Evolutionary conservation across 1,140 invertebrate species (phyloP), one percentile per base, ranked within the genome.

Genomic region (Drosophila repleta): DNA sequence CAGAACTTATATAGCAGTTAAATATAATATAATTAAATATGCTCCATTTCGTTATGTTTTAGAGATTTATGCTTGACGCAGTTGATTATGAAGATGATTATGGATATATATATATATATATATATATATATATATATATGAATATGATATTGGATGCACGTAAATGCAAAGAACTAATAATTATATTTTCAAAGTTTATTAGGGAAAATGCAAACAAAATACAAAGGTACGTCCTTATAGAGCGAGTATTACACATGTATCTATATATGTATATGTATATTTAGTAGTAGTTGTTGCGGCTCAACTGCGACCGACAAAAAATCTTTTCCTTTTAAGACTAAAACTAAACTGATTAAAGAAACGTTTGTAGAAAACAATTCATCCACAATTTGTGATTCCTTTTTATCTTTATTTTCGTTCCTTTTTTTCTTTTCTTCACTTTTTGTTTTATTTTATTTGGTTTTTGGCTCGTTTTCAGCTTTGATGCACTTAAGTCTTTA

Each of bases 111-210:
- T n/a, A n/a, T n/a, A n/a, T n/a, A n/a, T n/a, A n/a, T n/a, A n/a
- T n/a, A n/a, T n/a, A n/a, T n/a, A n/a, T n/a, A n/a, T n/a, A n/a
- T n/a, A n/a, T n/a, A n/a, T n/a, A n/a, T n/a, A 60, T n/a, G 17
- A 21, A 7, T 32, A 21, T 10, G 17, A 18, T 8, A 46, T 18
- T 46, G 6, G 2, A 13, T 48, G 46, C 46, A 48, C 46, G 15
- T 46, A 49, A 48, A 18, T 24, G 32, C 37, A 37, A 64, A 65
- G 32, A 35, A 35, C 2, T 29, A 29, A 32, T 32, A 37, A 60
- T 68, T 68, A 75, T 79, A 76, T 79, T 76, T 79, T 79, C 56
- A 76, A 69, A 76, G 69, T 79, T 76, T 79, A 79, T 76, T 76
- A 66, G 74, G 57, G 58, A 69, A 76, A 79, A 65, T 66, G 57